Base-by-base conservation (phyloP, 1,140 invertebrate genomes). In the Vollenhovia emeryi region DNA sequence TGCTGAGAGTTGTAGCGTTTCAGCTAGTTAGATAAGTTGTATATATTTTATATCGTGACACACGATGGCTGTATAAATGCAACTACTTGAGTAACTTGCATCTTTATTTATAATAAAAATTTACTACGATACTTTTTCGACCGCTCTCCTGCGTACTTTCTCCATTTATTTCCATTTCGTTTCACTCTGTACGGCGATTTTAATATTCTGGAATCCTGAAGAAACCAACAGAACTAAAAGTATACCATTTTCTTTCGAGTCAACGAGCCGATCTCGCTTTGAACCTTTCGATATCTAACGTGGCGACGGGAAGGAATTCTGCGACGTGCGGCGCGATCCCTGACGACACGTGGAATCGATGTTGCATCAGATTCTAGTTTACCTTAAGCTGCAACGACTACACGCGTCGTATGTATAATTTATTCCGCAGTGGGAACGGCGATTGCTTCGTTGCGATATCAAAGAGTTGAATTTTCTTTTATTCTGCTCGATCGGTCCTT, bases 281-380 rank as follows among this genome's bases (percentile, higher is more conserved):
- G 1, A 33, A 52, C 5, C 0, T 66, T 40, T 30, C 18, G 15
- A 50, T 45, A 24, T 66, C 11, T 9, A 9, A 5, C 7, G n/a
- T 30, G 36, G 7, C 27, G n/a, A 40, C 21, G 2, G 60, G 21
- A 27, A 45, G 7, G 50, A 82, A 71, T 82, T 71, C 73, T 69
- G 9, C 13, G 9, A 68, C 40, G 50, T 33, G 85, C 48, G 30
- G 48, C 50, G 45, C 55, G 45, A n/a, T n/a, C 80, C 50, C 84
- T 94, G 92, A 93, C 84, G 93, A 91, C 69, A 94, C 18, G 45
- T 24, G 15, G 48, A 73, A 82, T 55, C 73, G 74, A 86, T 91
- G 75, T 94, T 94, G 93, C 93, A 86, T 94, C 93, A 94, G 93
- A 94, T 92, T 93, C 93, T 93, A 91, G 92, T 94, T 93, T 93